Conservation (phyloP, 1,140 invertebrate genomes). For the Papilio polytes region DNA sequence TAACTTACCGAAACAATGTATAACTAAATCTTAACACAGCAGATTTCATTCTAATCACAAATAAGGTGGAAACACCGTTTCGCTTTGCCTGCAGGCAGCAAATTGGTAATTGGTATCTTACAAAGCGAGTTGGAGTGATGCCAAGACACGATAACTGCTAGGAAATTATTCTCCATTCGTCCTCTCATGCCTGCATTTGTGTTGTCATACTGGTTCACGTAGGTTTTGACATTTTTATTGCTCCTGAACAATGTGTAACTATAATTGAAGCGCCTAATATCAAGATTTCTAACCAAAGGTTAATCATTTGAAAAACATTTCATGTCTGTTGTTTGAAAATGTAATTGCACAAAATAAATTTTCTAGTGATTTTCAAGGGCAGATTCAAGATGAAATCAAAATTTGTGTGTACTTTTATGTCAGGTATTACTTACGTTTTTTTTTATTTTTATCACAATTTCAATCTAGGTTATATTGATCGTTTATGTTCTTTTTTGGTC, state of each 20-base stretch:
- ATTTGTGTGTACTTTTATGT: not conserved
- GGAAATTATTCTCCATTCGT: conserved; percentile 20
- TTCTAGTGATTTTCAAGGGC: not conserved
- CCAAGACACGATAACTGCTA: conserved; percentile 3
- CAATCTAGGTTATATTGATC: not conserved
- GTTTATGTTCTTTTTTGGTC: conserved; percentile 15
- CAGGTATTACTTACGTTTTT: not conserved
- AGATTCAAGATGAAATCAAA: not conserved
- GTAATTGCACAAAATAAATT: not conserved
- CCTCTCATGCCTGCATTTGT: not conserved
- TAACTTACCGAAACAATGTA: not conserved
- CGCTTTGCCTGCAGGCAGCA: not conserved
- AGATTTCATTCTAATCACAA: conserved; percentile 16
- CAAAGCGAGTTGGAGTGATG: not conserved
- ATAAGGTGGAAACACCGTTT: not conserved
- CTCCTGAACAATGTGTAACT: not conserved
- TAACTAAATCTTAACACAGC: not conserved
- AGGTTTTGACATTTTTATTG: not conserved
- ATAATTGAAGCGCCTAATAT: not conserved
- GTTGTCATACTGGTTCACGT: not conserved
- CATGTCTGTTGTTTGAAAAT: not conserved
- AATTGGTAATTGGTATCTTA: conserved; percentile 21
- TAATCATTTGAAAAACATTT: not conserved
- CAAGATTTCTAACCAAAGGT: too few relatives aligned
- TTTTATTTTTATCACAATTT: not conserved